These are phyloP conservation scores for Platynereis dumerilii DNA, from an alignment of 2,888 invertebrate genomes.

Conservation along the genomic window DNA sequence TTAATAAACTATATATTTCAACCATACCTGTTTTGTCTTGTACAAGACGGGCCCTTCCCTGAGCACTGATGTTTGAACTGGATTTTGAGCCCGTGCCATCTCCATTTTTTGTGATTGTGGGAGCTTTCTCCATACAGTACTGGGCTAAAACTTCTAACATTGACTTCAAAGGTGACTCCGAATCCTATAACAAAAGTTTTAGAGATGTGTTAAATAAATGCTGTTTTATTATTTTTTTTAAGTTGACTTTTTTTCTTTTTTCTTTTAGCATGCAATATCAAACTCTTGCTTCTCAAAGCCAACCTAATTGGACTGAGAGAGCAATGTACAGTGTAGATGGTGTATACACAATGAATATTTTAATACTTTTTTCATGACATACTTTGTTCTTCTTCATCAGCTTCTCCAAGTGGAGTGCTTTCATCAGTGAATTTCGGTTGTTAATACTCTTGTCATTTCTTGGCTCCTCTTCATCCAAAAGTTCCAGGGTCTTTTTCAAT, in stretches of 20 bases:
- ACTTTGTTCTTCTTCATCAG: constrained; percentile 33
- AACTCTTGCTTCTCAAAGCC: too few species aligned
- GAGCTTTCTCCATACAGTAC: constrained; percentile 16
- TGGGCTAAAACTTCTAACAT: constrained; percentile 24
- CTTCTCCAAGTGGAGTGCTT: constrained; percentile 27
- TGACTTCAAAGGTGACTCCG: constrained; percentile 14
- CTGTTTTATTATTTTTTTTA: too few species aligned
- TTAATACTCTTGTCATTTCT: constrained; percentile 21
- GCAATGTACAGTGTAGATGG: too few species aligned
- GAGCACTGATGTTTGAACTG: too few species aligned
- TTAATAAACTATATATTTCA: too few species aligned
- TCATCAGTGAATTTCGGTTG: constrained; percentile 21
- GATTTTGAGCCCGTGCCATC: background rate
- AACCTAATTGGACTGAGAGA: too few species aligned
- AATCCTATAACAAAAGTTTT: constrained; percentile 14
- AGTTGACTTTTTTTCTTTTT: too few species aligned
- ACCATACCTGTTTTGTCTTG: too few species aligned
- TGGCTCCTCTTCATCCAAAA: constrained; percentile 28
- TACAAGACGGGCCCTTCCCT: too few species aligned
- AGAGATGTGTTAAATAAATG: too few species aligned
- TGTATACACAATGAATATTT: too few species aligned
- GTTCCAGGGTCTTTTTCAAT: constrained; percentile 25
- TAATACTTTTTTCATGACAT: background rate
- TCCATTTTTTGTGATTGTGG: background rate
- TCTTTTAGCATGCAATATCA: too few species aligned